Conservation (phyloP, 2,797 vertebrate genomes). For the Rhadinocentrus ornatus region DNA sequence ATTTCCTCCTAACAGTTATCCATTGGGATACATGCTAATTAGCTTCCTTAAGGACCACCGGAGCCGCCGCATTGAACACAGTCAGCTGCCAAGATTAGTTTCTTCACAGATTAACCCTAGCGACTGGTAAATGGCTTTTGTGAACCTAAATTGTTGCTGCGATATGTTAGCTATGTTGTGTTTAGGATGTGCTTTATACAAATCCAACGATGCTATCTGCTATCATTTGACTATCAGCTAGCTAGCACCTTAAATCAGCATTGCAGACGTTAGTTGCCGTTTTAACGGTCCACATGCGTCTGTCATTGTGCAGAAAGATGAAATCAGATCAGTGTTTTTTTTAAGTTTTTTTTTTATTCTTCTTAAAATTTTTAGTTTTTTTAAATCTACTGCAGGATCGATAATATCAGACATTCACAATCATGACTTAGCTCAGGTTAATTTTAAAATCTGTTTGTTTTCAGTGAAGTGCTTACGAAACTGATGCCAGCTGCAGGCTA, state of each 20-base stretch:
- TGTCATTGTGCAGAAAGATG: not conserved
- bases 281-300: constrained; percentile 8
- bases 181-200: constrained; percentile 18
- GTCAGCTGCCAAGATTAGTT: constrained; percentile 24
- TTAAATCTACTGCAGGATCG: not conserved
- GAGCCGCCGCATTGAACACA: constrained; percentile 33
- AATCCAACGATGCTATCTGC: constrained; percentile 8
- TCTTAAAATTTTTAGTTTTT: not conserved
- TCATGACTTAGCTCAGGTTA: not conserved
- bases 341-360: not conserved
- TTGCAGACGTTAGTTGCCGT: constrained; percentile 23
- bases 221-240: constrained; percentile 3
- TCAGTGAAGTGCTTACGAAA: constrained; percentile 67
- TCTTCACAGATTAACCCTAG: constrained; percentile 9
- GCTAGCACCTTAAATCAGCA: constrained; percentile 6
- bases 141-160: not conserved
- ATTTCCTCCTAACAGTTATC: constrained; percentile 23
- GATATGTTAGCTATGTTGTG: not conserved
- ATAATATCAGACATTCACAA: not conserved
- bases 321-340: accelerated
- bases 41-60: constrained; percentile 58
- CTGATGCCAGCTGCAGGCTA: constrained; percentile 80
- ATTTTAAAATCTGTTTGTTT: constrained; percentile 27
- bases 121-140: not conserved
- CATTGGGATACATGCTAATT: constrained; percentile 59